Evolutionary conservation across 2,113 vertebrate genomes (phyloP), one percentile per base, ranked within the genome.

Genomic region (Melanerpes aurifrons): DNA sequence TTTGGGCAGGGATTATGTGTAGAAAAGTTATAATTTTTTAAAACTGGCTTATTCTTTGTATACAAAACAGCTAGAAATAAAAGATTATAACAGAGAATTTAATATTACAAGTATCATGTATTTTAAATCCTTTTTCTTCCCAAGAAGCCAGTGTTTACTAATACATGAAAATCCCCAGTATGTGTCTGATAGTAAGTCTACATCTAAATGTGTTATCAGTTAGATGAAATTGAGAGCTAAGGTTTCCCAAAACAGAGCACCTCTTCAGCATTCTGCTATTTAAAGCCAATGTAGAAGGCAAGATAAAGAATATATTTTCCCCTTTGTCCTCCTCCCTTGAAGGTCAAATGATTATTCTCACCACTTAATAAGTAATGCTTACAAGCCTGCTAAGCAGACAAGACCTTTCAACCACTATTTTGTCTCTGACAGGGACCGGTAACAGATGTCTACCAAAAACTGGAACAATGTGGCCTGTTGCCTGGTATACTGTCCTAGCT

Each of bases 211-310:
- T 62, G 1, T 1, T 66, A 29, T 45, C 20, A 0, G 0, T 75
- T 54, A 61, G 20, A 4, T 75, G n/a, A 76, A 64, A 75, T 2
- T 32, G 35, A 16, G 10, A 86, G 53, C 15, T 24, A 40, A 48
- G 10, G 1, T 70, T 59, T 73, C 61, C 17, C 40, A 70, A 70
- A 29, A 32, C 4, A 82, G 32, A 86, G 5, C 11, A 72, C 1
- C 2, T 76, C n/a, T 63, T 53, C 1, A 1, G 2, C 50, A 32
- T 87, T 61, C 37, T 79, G 40, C 20, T 62, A 24, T 10, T 12
- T 18, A 24, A 56, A 84, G 15, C 0, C 15, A 28, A n/a, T 0
- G 0, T 8, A 6, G 21, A 14, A 57, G 21, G 53, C 43, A 45
- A 64, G 54, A 43, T 28, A 24, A 80, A 79, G 40, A 73, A 47